Percentiles rank a stretch among this genome's conserved stretches.
Conservation (phyloP, 2,113 vertebrate genomes). For the Leucosticte australis region DNA sequence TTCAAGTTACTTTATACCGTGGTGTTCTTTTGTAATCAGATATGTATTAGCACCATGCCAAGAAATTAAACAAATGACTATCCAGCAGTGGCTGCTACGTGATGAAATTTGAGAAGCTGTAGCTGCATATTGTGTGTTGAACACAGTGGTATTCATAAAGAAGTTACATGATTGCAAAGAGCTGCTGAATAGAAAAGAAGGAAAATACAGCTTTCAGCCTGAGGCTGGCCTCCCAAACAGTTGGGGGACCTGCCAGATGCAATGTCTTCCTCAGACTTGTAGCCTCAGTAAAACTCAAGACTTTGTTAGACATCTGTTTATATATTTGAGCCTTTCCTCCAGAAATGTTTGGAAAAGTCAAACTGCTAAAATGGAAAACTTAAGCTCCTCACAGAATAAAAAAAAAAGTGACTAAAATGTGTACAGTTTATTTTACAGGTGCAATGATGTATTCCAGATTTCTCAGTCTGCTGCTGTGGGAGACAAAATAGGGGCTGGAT, state of each 20-base stretch:
- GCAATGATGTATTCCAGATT: background rate
- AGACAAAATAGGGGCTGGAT: background rate
- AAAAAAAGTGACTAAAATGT: background rate
- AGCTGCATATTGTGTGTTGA: background rate
- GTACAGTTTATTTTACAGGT: background rate
- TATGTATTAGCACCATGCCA: background rate
- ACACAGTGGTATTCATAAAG: background rate
- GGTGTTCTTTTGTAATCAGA: background rate
- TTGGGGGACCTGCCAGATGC: background rate
- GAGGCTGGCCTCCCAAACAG: background rate
- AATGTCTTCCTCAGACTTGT: background rate
- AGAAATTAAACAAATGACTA: background rate
- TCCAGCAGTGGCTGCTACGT: background rate
- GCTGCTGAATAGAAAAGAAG: background rate
- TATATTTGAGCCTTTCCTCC: background rate
- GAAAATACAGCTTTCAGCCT: background rate
- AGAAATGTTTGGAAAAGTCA: background rate
- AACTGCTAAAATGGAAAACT: background rate
- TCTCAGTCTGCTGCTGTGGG: background rate
- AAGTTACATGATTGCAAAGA: background rate
- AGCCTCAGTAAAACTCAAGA: background rate
- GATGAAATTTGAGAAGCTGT: background rate
- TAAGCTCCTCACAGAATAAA: background rate
- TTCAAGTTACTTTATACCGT: background rate
- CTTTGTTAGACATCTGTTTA: background rate